A percentile compares a stretch with the other conserved stretches of the same genome.
phyloP scores from a whole-genome alignment of 2,797 vertebrate species.

The Semaprochilodus insignis region DNA sequence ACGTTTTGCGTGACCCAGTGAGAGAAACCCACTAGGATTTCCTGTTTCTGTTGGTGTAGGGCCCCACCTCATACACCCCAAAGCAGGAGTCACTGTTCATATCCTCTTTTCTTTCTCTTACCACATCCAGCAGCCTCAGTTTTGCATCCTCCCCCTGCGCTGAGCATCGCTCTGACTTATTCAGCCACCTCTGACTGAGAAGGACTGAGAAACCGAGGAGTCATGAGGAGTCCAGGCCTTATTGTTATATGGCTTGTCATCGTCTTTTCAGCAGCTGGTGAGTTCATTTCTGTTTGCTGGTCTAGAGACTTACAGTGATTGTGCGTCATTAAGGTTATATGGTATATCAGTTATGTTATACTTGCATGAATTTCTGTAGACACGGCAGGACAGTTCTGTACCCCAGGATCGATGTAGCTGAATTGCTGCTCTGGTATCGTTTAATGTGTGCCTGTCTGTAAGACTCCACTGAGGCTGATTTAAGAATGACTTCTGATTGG shows the following conservation, averaged over 20 bases:
- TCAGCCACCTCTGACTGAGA: neutral
- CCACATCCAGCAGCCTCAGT: neutral
- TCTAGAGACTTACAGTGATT: no score
- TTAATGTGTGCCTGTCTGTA: no score
- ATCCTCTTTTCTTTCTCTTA: neutral
- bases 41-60: slow-evolving; percentile 20
- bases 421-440: no score
- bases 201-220: neutral
- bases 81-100: slow-evolving; percentile 2
- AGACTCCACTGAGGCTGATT: no score
- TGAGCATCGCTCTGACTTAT: neutral
- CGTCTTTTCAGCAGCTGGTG: slow-evolving; percentile 32
- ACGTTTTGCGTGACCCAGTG: neutral
- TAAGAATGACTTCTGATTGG: no score
- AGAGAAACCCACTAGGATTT: slow-evolving; percentile 32
- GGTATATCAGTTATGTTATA: no score
- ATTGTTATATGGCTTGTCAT: neutral
- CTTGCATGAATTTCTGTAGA: neutral
- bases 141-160: neutral
- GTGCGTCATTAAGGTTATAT: no score
- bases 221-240: neutral
- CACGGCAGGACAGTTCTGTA: no score
- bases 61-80: neutral
- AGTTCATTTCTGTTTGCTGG: slow-evolving; percentile 1
- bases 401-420: no score